A percentile compares a stretch with the other conserved stretches of the same genome.
Conservation (phyloP, 2,797 vertebrate genomes). For the Thaleichthys pacificus region DNA sequence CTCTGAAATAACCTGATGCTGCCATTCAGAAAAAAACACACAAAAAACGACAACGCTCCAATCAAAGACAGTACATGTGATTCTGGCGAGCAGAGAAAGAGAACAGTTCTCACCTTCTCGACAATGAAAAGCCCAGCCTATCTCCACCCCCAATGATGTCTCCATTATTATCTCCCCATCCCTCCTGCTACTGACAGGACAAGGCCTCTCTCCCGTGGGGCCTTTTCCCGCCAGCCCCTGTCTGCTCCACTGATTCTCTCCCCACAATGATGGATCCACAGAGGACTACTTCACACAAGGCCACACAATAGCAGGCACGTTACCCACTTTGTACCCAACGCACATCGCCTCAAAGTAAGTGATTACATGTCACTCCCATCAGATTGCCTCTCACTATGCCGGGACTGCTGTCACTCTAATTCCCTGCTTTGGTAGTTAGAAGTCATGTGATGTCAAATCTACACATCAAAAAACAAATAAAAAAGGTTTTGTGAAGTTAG, state of each 20-base stretch:
- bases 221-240: conserved; percentile 49
- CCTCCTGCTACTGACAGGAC: conserved; percentile 60
- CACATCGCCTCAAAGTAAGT: conserved; percentile 35
- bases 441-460: conserved; percentile 41
- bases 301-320: conserved; percentile 55
- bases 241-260: conserved; percentile 60
- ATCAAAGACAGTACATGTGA: conserved; percentile 46
- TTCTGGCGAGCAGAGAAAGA: conserved; percentile 48
- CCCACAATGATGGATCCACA: conserved; percentile 67
- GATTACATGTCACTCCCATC: conserved; percentile 49
- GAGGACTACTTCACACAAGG: conserved; percentile 55
- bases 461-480: conserved; percentile 29
- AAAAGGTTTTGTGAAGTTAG: conserved; percentile 28
- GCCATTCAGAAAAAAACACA: conserved; percentile 51
- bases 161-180: conserved; percentile 67
- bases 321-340: conserved; percentile 44
- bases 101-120: conserved; percentile 39
- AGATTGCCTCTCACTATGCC: conserved; percentile 33
- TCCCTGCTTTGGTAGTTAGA: conserved; percentile 35
- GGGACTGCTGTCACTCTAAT: conserved; percentile 32
- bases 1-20: conserved; percentile 43
- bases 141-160: conserved; percentile 69
- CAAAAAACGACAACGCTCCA: conserved; percentile 44
- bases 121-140: conserved; percentile 55
- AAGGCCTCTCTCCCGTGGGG: conserved; percentile 62